Conservation (phyloP, 2,888 invertebrate species). For the Eutolmus rufibarbis region DNA sequence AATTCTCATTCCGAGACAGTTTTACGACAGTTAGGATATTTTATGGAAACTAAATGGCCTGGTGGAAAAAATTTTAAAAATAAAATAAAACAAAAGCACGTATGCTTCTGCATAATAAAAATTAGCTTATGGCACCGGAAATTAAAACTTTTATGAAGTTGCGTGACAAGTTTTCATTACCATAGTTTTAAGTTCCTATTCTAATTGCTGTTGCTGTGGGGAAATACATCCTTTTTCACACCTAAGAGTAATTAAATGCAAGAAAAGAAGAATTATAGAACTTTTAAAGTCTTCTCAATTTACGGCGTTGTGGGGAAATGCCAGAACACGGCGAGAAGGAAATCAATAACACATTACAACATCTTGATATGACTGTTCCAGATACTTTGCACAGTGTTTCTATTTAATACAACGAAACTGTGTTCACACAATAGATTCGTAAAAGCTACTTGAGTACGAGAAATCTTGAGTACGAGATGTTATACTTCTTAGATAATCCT, state of each 20-base stretch:
- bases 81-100: neutral
- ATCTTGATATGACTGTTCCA: too few relatives aligned
- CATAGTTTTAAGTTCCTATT: neutral
- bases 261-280: neutral
- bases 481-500: too few relatives aligned
- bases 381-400: too few relatives aligned
- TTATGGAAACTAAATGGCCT: neutral
- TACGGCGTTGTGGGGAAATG: neutral
- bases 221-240: neutral
- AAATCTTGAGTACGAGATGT: too few relatives aligned
- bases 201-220: neutral
- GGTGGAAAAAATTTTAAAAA: neutral
- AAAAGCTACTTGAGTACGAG: too few relatives aligned
- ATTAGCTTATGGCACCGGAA: neutral
- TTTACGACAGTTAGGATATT: constrained; percentile 3
- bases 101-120: neutral
- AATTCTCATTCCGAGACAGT: neutral
- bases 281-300: neutral
- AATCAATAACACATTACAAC: neutral
- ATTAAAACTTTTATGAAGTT: neutral
- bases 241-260: neutral
- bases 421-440: neutral
- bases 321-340: neutral
- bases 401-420: too few relatives aligned
- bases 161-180: neutral